Base-by-base conservation (phyloP, 1,140 invertebrate genomes). In the Plectrocnemia conspersa region DNA sequence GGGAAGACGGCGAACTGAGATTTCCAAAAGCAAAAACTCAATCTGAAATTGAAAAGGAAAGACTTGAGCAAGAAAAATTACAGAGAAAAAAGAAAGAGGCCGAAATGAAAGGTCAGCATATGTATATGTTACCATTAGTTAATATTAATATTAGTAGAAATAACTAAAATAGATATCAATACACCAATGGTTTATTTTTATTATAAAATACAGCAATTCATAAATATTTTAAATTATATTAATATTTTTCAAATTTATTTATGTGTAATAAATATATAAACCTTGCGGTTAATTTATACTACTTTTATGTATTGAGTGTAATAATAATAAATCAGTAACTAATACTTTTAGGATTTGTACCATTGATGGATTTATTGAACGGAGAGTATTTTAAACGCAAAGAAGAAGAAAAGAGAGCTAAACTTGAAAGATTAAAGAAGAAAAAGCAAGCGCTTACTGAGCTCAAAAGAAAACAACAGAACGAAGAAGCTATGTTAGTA, bases 311-410 rank as follows among this genome's bases (percentile, higher is more conserved):
- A n/a, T n/a, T n/a, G n/a, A n/a, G n/a, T n/a, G n/a, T n/a, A n/a
- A n/a, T n/a, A n/a, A n/a, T n/a, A n/a, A n/a, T n/a, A n/a, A n/a
- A n/a, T n/a, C n/a, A n/a, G n/a, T n/a, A n/a, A n/a, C n/a, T n/a
- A n/a, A n/a, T n/a, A n/a, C 56, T 59, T 42, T 27, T 40, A 67
- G 77, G 77, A 2, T 66, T 79, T 25, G 74, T 82, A 3, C 57
- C 68, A 10, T 56, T 79, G 21, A 72, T 76, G 65, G 77, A 81
- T 63, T 64, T 82, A 33, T 68, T 79, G 11, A 76, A 72, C 15
- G 79, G 79, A 19, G 73, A 74, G 23, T 79, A 79, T 53, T 70
- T 73, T 11, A 69, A 66, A 59, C 67, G 65, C 33, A 77, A 76
- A 46, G 66, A 73, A 23, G 72, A 71, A 19, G 68, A 69, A 49